phyloP scores from a whole-genome alignment of 2,888 invertebrate species.

The Ceratothoa steindachneri region DNA sequence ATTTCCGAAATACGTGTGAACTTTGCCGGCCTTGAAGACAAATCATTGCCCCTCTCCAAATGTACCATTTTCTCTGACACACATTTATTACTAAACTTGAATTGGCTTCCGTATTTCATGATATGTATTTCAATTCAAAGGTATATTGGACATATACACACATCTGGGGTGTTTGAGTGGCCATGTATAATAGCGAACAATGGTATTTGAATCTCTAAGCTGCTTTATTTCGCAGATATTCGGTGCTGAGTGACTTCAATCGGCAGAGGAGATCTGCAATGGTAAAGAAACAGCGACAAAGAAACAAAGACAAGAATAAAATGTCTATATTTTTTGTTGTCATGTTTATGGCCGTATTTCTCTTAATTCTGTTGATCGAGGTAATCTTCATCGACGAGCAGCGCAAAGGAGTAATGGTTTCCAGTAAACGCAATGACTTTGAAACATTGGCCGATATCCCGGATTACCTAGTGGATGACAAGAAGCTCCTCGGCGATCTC shows the following conservation, averaged over 20 bases:
- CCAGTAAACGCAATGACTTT: constrained; percentile 31
- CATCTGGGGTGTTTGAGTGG: too few species aligned
- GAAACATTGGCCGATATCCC: constrained; percentile 46
- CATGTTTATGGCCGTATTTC: constrained; percentile 84
- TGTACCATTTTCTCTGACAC: too few species aligned
- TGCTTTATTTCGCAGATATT: too few species aligned
- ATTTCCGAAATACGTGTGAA: too few species aligned
- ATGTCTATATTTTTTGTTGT: constrained; percentile 70
- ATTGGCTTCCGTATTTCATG: too few species aligned
- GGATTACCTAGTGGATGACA: constrained; percentile 47
- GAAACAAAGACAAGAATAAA: constrained; percentile 39
- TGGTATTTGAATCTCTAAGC: too few species aligned
- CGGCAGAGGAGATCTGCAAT: constrained; percentile 34
- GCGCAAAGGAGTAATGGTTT: constrained; percentile 44
- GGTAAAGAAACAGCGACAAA: constrained; percentile 41
- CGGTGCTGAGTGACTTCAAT: constrained; percentile 41
- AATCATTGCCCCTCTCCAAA: too few species aligned
- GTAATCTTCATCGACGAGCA: constrained; percentile 67
- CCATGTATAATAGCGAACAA: too few species aligned
- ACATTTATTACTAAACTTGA: too few species aligned
- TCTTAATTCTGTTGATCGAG: constrained; percentile 80
- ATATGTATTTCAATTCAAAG: too few species aligned
- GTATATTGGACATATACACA: too few species aligned
- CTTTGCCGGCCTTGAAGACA: too few species aligned
- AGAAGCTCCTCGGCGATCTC: constrained; percentile 41